Percentiles rank a stretch among this genome's conserved stretches.
phyloP scores from a whole-genome alignment of 1,140 invertebrate genomes.

The Drosophila trapezifrons region DNA sequence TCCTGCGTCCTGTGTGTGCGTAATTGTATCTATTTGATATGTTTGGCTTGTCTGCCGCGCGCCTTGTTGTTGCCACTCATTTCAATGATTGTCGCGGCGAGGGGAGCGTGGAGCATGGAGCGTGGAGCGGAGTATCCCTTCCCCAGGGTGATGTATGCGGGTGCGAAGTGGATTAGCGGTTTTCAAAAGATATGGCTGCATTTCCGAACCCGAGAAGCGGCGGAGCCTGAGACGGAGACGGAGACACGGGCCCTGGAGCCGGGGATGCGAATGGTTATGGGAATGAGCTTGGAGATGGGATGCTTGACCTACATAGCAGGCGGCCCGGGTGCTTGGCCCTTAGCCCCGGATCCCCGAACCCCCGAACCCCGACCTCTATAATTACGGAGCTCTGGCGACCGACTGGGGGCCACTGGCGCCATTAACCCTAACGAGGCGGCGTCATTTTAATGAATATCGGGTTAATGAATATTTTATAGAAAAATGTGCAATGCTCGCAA shows the following conservation, averaged over 20 bases:
- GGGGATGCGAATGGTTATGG: conserved; percentile 1
- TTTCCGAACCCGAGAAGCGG: not conserved
- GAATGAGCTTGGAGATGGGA: conserved; percentile 25
- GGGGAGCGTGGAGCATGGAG: not conserved
- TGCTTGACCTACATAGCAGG: conserved; percentile 47
- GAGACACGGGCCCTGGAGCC: too few species aligned
- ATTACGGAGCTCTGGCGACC: conserved; percentile 56
- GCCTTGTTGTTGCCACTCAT: conserved; percentile 16
- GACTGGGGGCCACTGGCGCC: conserved; percentile 60
- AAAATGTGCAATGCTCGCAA: conserved; percentile 47
- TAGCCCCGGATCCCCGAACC: not conserved
- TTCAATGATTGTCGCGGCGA: conserved; percentile 31
- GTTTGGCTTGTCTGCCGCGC: conserved; percentile 29
- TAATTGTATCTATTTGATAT: conserved; percentile 36
- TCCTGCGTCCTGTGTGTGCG: conserved; percentile 2
- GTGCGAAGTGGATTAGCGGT: conserved; percentile 52
- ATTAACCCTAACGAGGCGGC: conserved; percentile 76
- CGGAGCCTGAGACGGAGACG: not conserved
- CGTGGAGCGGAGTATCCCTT: not conserved
- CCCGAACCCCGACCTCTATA: conserved; percentile 13
- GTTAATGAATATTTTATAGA: conserved; percentile 78
- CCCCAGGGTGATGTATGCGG: not conserved
- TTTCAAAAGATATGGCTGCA: conserved; percentile 20
- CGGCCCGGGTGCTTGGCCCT: not conserved
- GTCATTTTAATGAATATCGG: conserved; percentile 75